Evolutionary conservation across 2,113 vertebrate genomes (phyloP).

Genomic region (Toxotes chatareus): DNA sequence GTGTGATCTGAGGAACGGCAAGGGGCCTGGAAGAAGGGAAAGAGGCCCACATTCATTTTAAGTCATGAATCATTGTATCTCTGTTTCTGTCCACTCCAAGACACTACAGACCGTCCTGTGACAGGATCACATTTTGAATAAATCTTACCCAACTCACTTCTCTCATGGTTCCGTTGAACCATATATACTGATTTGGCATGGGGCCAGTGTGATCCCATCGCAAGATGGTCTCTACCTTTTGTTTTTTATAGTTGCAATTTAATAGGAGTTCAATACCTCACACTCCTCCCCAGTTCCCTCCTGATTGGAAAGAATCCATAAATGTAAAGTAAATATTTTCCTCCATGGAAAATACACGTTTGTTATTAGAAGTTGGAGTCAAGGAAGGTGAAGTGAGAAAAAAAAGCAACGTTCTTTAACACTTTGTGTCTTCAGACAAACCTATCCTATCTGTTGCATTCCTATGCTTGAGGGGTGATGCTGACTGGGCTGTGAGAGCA

Average conservation of each 20-base stretch:
- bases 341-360: slow-evolving; percentile 41
- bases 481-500: slow-evolving; percentile 5
- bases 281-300: not conserved
- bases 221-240: not conserved
- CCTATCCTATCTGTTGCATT: not conserved
- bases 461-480: not conserved
- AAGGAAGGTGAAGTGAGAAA: slow-evolving; percentile 13
- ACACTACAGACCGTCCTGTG: no score
- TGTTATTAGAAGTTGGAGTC: slow-evolving; percentile 38
- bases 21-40: no score
- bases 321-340: slow-evolving; percentile 18
- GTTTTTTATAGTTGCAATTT: not conserved
- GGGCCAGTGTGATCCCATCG: no score
- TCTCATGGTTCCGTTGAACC: no score
- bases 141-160: no score
- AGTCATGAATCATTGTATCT: no score
- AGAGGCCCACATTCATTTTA: no score
- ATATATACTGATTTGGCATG: no score
- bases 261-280: slow-evolving; percentile 22
- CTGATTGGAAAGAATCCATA: slow-evolving; percentile 18
- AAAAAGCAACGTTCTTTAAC: slow-evolving; percentile 4
- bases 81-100: no score
- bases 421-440: slow-evolving; percentile 12
- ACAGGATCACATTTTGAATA: no score
- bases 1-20: no score